Evolutionary conservation across 2,113 vertebrate genomes (phyloP).

Genomic region (Trematomus loennbergii): DNA sequence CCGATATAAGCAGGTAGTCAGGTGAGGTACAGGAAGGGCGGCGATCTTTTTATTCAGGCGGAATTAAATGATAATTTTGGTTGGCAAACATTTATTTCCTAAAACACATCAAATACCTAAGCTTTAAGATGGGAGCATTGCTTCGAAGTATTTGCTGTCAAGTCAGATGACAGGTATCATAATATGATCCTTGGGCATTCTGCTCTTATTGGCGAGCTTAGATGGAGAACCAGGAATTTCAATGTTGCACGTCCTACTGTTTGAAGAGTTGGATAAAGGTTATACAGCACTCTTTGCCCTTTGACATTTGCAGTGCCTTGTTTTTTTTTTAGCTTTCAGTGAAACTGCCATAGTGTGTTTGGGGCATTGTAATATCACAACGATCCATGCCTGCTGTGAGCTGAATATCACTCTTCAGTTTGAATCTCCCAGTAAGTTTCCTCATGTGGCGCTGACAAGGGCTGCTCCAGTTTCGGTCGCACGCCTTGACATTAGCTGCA

Average conservation of each 20-base stretch:
- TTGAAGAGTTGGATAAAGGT: constrained; percentile 51
- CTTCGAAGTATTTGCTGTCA: too few species aligned
- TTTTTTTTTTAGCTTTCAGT: constrained; percentile 7
- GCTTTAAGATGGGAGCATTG: too few species aligned
- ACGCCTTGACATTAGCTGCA: constrained; percentile 20
- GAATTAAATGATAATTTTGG: too few species aligned
- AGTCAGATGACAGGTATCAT: too few species aligned
- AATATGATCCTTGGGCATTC: too few species aligned
- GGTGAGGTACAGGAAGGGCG: too few species aligned
- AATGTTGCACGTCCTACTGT: constrained; percentile 5
- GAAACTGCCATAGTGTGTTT: constrained; percentile 44
- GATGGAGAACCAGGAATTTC: neutral
- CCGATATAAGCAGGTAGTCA: too few species aligned
- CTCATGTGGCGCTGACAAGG: neutral
- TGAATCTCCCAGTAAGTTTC: neutral
- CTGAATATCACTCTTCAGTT: constrained; percentile 21
- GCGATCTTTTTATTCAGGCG: too few species aligned
- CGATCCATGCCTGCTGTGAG: constrained; percentile 15
- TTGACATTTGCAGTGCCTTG: constrained; percentile 44
- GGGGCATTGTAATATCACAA: constrained; percentile 28
- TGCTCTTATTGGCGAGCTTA: too few species aligned
- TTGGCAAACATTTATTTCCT: too few species aligned
- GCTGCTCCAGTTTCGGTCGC: neutral
- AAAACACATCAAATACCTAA: too few species aligned
- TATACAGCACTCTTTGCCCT: constrained; percentile 19